phyloP scores from a whole-genome alignment of 2,888 invertebrate species.

The Protodeltote pygarga region DNA sequence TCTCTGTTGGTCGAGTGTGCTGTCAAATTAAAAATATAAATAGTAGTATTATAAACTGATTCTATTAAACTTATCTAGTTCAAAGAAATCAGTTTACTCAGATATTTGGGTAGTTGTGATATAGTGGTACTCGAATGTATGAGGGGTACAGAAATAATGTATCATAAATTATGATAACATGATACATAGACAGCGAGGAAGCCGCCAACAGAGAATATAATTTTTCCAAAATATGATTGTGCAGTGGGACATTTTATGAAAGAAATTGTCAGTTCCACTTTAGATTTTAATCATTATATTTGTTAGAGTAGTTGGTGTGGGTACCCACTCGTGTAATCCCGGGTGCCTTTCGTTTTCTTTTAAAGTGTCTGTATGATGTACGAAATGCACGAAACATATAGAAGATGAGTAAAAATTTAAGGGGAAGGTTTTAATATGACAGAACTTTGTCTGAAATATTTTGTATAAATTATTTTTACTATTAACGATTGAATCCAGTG shows the following conservation, averaged over 20 bases:
- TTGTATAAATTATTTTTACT: constrained; percentile 83
- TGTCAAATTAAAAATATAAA: constrained; percentile 1
- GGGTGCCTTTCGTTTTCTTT: constrained; percentile 85
- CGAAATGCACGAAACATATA: constrained; percentile 96
- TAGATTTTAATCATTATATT: constrained; percentile 84
- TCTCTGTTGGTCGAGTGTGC: constrained; percentile 65
- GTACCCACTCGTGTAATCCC: constrained; percentile 83
- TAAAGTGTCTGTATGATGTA: constrained; percentile 92
- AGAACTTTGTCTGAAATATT: constrained; percentile 78
- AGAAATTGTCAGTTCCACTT: constrained; percentile 69
- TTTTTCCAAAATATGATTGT: constrained; percentile 61
- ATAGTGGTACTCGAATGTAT: constrained; percentile 16
- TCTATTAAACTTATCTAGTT: constrained; percentile 9
- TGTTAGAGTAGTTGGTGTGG: constrained; percentile 86
- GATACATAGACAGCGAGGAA: constrained; percentile 31
- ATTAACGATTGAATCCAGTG: constrained; percentile 81
- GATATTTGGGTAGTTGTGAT: constrained; percentile 33
- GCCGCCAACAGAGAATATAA: constrained; percentile 63
- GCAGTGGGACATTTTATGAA: constrained; percentile 64
- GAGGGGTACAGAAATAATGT: constrained; percentile 12
- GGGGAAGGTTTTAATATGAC: constrained; percentile 68
- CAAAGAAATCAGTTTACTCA: constrained; percentile 16
- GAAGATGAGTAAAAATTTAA: constrained; percentile 89
- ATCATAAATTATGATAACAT: constrained; percentile 35
- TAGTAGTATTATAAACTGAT: not conserved